These are phyloP conservation scores for Thripadectes ignobilis DNA, from an alignment of 2,797 vertebrate genomes.

Conservation along the genomic window DNA sequence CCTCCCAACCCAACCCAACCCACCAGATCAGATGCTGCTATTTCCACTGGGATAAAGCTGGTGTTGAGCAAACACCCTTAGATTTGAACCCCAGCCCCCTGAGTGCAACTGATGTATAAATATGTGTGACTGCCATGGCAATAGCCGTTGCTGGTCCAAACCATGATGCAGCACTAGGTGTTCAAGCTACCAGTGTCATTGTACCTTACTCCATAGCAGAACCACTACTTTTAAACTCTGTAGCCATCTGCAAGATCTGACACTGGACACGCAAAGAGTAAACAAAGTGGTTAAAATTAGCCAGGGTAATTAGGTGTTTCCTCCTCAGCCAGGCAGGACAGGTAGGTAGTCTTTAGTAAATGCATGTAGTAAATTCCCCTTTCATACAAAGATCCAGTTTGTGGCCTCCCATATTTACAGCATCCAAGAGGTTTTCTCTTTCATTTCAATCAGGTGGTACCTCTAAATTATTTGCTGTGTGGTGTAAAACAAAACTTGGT, in stretches of 20 bases:
- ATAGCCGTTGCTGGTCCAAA: not conserved
- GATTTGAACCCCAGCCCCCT: not conserved
- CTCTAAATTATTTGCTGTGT: not conserved
- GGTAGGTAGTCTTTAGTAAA: not conserved
- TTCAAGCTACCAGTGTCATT: not conserved
- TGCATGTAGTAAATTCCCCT: not conserved
- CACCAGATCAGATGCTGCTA: not conserved
- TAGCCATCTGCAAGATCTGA: not conserved
- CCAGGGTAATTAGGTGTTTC: not conserved
- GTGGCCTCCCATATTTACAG: not conserved
- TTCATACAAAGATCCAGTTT: not conserved
- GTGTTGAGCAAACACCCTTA: not conserved
- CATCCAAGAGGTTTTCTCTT: not conserved
- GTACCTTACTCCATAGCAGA: not conserved
- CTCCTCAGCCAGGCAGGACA: not conserved
- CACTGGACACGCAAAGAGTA: not conserved
- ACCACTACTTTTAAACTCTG: not conserved
- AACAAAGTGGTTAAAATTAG: not conserved
- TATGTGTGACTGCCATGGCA: not conserved
- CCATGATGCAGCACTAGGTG: not conserved
- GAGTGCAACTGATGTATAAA: not conserved
- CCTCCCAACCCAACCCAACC: rapidly evolving
- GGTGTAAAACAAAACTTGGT: not conserved
- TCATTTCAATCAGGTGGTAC: rapidly evolving
- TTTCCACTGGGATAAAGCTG: not conserved